These are phyloP conservation scores for Coenobita brevimanus DNA, from an alignment of 1,140 invertebrate species.

Conservation along the genomic window DNA sequence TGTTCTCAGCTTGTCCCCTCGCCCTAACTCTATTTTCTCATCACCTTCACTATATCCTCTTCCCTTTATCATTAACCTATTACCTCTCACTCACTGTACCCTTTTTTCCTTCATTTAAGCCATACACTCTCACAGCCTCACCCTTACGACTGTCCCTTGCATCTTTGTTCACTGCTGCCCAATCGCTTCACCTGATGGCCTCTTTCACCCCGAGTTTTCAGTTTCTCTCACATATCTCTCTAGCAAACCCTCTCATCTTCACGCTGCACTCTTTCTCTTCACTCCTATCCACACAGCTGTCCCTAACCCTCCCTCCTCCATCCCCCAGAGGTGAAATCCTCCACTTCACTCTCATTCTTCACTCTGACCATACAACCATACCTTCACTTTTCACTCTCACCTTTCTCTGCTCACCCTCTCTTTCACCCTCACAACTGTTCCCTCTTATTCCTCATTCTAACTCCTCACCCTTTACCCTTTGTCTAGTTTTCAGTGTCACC, in stretches of 20 bases:
- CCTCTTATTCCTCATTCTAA: neutral
- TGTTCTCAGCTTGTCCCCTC: no score
- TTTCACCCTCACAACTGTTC: constrained; percentile 6
- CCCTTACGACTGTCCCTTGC: neutral
- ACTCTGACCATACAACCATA: neutral
- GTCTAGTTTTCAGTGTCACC: no score
- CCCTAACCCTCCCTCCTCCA: neutral
- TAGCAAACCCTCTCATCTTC: neutral
- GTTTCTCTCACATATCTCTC: neutral
- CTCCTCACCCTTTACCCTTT: neutral
- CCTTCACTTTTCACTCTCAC: neutral
- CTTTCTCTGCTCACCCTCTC: neutral
- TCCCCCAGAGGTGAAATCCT: neutral
- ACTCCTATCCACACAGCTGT: neutral
- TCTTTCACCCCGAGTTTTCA: no score
- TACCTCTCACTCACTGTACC: no score
- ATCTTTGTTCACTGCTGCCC: neutral
- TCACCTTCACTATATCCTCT: no score
- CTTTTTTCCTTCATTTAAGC: no score
- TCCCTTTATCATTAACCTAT: no score
- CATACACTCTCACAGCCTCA: no score
- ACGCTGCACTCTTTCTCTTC: neutral
- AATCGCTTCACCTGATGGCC: no score
- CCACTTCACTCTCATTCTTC: neutral
- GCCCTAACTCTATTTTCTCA: no score